Base-by-base conservation (phyloP, 2,797 vertebrate genomes). In the Alca torda region DNA sequence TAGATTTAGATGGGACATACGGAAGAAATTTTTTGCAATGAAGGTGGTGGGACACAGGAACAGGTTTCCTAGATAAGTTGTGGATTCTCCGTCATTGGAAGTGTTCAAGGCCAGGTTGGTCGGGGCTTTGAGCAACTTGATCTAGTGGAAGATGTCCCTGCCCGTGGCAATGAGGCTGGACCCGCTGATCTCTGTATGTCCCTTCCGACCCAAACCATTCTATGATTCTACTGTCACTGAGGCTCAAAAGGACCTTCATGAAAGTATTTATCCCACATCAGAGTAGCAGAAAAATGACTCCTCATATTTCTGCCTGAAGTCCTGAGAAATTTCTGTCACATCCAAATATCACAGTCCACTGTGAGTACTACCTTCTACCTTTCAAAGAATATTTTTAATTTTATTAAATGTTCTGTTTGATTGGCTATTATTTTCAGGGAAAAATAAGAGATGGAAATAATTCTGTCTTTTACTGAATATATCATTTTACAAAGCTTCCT, bases 111-210 rank as follows among this genome's bases (percentile, higher is more conserved):
- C 9, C 39, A 69, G 1, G 0, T 3, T 56, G 35, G 17, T 37
- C 0, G 8, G 16, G 5, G 8, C 33, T 86, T 80, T 19, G 25
- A 91, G 54, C 30, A 76, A 26, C 12, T 33, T 64, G 11, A 4
- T 39, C 14, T 67, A 41, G 46, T 14, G n/a, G 23, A 67, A 74
- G 18, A 8, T 21, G 11, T 35, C 21, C 16, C 9, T 53, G 33
- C 13, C 13, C 13, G 8, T 2, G 5, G 16, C 30, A 46, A 12
- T 0, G 2, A 9, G 8, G 15, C 8, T 73, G 24, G 16, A 39
- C 50, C 56, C 39, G 4, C 3, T 8, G 20, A 56, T 26, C 35
- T 73, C 37, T 9, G 5, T 46, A 60, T 6, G 10, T 65, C 2
- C 3, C 8, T 84, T 80, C 37, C 8, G 54, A n/a, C 21, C 3